Evolutionary conservation across 2,888 invertebrate genomes (phyloP).

Genomic region (Disparrhopalites patrizii): DNA sequence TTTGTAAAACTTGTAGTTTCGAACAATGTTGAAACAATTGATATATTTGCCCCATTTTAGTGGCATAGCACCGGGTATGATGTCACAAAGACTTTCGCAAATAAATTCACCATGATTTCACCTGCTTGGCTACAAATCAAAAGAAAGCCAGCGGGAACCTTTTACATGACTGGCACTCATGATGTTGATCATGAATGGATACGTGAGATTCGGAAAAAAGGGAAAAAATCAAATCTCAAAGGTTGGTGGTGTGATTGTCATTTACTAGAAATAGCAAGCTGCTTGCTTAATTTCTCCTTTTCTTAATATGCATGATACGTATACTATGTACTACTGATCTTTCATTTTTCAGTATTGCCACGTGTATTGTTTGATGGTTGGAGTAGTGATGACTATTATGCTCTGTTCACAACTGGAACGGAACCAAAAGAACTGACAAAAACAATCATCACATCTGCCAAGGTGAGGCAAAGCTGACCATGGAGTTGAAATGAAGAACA

Average conservation of each 20-base stretch:
- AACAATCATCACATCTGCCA: constrained; percentile 61
- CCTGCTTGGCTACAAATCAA: constrained; percentile 92
- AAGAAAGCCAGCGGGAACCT: constrained; percentile 60
- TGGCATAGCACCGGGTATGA: constrained; percentile 95
- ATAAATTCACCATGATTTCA: constrained; percentile 84
- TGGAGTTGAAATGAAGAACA: no score
- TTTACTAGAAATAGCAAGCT: no score
- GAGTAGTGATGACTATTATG: constrained; percentile 67
- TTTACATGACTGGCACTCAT: constrained; percentile 68
- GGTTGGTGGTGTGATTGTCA: constrained; percentile 58
- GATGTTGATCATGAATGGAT: constrained; percentile 85
- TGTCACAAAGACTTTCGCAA: constrained; percentile 80
- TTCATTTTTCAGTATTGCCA: constrained; percentile 69
- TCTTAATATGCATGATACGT: neutral
- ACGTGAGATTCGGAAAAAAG: constrained; percentile 62
- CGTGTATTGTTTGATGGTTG: constrained; percentile 86
- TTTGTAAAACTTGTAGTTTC: neutral
- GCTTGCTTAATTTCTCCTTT: constrained; percentile 8
- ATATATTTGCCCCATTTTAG: constrained; percentile 56
- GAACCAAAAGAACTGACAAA: constrained; percentile 66
- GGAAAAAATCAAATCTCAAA: constrained; percentile 59
- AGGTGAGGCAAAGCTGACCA: no score
- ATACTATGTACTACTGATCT: neutral
- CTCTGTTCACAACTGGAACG: constrained; percentile 64
- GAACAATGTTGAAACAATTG: neutral